Base-by-base conservation (phyloP, 2,113 vertebrate genomes). In the Edolisoma coerulescens region DNA sequence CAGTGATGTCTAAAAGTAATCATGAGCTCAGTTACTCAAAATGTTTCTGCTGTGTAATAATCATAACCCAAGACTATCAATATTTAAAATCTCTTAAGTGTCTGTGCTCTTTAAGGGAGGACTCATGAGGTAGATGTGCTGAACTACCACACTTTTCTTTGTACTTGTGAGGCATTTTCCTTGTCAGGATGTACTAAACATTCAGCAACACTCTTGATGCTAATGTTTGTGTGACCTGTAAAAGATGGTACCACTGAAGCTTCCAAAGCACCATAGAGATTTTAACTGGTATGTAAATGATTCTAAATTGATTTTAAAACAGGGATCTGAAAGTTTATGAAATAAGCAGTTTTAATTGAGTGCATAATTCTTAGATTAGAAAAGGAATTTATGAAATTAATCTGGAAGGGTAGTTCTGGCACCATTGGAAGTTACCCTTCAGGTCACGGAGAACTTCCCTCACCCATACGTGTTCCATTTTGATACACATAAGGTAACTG, bases 401-500 rank as follows among this genome's bases (percentile, higher is more conserved):
- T 83, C 21, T 68, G 10, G 6, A 81, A 81, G 52, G 47, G 23
- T 28, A 47, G 28, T 41, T 23, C 32, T 53, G 52, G 20, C 3
- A 1, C 14, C 19, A 7, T 1, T 60, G 45, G 21, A 64, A 52
- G 9, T 23, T 32, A 7, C 15, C 18, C 12, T 91, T 73, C 21
- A 20, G 6, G 16, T 82, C 26, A 47, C 0, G 0, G 20, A 13
- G 32, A 28, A 2, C 13, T 5, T 57, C 7, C 18, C 23, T 80
- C n/a, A 11, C 9, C 6, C 44, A 16, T 3, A 16, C 0, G 0
- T 11, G 18, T 9, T 82, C 23, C 71, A 6, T 12, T 63, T 54
- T 35, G 35, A 11, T 59, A 3, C 18, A 23, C 9, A 5, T 1
- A 0, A 30, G 18, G 12, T 15, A 49, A 68, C 33, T 27, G 28